Base-by-base conservation (phyloP, 2,113 vertebrate species). In the Porphyrio hochstetteri region DNA sequence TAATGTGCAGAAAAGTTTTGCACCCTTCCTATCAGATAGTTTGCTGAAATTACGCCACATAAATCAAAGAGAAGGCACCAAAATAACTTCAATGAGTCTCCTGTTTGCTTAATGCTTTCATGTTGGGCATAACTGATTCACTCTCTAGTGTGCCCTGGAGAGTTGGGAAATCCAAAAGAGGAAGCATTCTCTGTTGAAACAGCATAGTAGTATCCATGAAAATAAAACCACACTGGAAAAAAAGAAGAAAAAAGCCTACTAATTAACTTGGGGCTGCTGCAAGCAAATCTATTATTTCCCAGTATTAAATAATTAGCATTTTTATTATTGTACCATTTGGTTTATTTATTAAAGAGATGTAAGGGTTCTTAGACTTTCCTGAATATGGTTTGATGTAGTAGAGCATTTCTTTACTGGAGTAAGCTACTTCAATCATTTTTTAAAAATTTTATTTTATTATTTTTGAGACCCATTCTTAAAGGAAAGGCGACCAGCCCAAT, bases 41-140 rank as follows among this genome's bases (percentile, higher is more conserved):
- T 96, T 95, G 93, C 82, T 90, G 93, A 97, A 97, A 97, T 98
- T 96, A 95, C 79, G 88, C 60, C 60, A 6, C 24, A 86, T 96
- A 96, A 84, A 91, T 92, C 90, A 93, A 95, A 91, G 76, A 68
- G 36, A 87, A 90, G 68, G 42, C 60, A 85, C 95, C 18, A 88
- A 96, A 97, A 95, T 96, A 97, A 80, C 90, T 95, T 81, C 40
- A 94, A 65, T 90, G 74, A 84, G 67, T 94, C 82, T 92, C 77
- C 53, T 91, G 88, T 96, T 98, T 97, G 81, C 75, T 88, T 87
- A 91, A 29, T 84, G 67, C 75, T 96, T 96, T 79, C 63, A 79
- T 28, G 60, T 86, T 79, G 59, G 87, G 80, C 77, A 91, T 88
- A 93, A 92, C 84, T 92, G 95, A 96, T 95, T 96, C 16, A 3